Evolutionary conservation across 2,888 invertebrate species (phyloP), one percentile per base, ranked within the genome.

Genomic region (Morpho helenor): DNA sequence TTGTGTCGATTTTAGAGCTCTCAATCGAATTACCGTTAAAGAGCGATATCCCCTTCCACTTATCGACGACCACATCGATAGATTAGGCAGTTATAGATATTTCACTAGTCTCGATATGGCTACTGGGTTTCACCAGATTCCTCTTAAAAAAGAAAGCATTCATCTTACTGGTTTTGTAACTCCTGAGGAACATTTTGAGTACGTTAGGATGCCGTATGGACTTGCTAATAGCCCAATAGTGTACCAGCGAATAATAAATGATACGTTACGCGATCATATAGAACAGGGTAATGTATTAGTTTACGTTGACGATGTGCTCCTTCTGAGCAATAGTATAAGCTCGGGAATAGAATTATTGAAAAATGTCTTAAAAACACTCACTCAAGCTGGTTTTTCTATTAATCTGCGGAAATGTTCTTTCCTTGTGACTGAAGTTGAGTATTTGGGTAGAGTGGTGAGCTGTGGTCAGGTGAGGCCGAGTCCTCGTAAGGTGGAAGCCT

Each of bases 381-480:
- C 68, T 3, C 7, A 40, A 0, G 64, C 68, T 0, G 66, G 68
- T 0, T 66, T 68, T 56, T 68, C 63, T 0, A 56, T 68, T 1
- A 66, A 66, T 9, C 40, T 68, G 1, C 43, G 47, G 4, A 68
- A 66, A 41, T 66, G 68, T 39, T 49, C 60, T 1, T 68, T 66
- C 44, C 39, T 68, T 4, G 22, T 45, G 0, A 56, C 56, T 0
- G 63, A 65, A 47, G 51, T 68, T 0, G 65, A 68, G 31, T 68
- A 66, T 31, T 50, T 68, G 43, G 65, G 66, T 0, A 16, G 65
- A 0, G 9, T 60, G 1, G 51, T 65, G 5, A 60, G 60, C 8
- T 1, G 54, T 2, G 56, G 62, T 53, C 31, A 2, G 9, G 7
- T 53, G 45, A 44, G 52, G 52, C 7, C 3, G 7, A 5, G 46